These are phyloP conservation scores for Apogon talboti DNA, from an alignment of 2,797 vertebrate genomes.

Conservation along the genomic window DNA sequence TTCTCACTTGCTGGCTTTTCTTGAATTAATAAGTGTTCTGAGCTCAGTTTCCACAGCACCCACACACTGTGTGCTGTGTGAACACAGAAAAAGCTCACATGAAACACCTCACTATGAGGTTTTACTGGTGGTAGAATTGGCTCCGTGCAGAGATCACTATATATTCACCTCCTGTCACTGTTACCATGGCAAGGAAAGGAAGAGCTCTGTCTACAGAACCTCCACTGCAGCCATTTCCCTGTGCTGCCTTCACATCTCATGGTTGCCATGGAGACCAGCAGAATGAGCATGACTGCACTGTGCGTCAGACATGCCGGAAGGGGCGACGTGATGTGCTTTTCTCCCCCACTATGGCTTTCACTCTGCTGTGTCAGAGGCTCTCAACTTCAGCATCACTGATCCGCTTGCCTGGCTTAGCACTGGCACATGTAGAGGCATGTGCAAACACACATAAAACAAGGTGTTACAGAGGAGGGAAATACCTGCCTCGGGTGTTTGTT, in stretches of 20 bases:
- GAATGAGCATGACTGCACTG: conserved; percentile 80
- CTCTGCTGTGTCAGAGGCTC: conserved; percentile 78
- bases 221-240: conserved; percentile 79
- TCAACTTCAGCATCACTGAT: conserved; percentile 65
- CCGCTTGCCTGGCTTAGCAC: conserved; percentile 45
- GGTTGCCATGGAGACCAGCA: conserved; percentile 80
- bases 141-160: conserved; percentile 72
- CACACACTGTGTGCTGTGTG: conserved; percentile 59
- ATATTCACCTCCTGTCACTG: conserved; percentile 81
- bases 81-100: conserved; percentile 61
- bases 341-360: conserved; percentile 68
- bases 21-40: conserved; percentile 69
- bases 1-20: conserved; percentile 60
- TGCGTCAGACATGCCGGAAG: conserved; percentile 83
- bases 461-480: conserved; percentile 41
- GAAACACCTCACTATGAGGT: conserved; percentile 72
- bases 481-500: conserved; percentile 68
- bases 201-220: conserved; percentile 77
- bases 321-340: conserved; percentile 75
- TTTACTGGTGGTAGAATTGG: conserved; percentile 60
- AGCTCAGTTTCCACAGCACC: conserved; percentile 57
- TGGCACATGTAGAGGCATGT: conserved; percentile 52
- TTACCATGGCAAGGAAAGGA: conserved; percentile 84
- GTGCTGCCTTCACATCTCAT: conserved; percentile 75
- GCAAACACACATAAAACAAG: conserved; percentile 29